These are phyloP conservation scores for Ophthalmotilapia sp. DNA, from an alignment of 2,113 vertebrate species.

Conservation along the genomic window DNA sequence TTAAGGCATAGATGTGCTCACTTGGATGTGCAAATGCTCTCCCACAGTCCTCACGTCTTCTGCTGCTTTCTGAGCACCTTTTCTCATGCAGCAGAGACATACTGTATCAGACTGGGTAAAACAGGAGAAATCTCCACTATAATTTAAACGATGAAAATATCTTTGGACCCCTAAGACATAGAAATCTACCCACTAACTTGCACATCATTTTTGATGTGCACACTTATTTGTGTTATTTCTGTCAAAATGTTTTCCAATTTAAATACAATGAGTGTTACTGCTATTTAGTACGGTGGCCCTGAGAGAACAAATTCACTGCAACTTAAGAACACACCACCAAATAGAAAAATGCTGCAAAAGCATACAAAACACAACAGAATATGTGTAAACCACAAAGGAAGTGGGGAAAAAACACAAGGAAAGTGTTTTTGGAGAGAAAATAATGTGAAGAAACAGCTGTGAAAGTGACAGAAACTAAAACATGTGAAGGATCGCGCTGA, in stretches of 20 bases:
- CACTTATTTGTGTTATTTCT: not conserved
- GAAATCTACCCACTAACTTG: not conserved
- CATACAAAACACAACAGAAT: not conserved
- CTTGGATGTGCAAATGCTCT: constrained; percentile 19
- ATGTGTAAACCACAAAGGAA: not conserved
- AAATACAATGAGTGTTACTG: not conserved
- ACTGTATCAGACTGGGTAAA: not conserved
- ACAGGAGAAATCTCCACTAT: not conserved
- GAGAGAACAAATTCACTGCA: not conserved
- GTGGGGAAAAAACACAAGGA: not conserved
- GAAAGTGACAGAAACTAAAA: not conserved
- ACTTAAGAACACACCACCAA: not conserved
- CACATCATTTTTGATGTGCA: not conserved
- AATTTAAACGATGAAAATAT: not conserved
- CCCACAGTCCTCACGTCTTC: not conserved
- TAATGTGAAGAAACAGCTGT: not conserved
- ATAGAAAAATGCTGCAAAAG: not conserved
- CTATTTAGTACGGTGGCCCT: not conserved
- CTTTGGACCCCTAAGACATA: not conserved
- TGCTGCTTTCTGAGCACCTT: not conserved
- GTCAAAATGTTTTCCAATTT: not conserved
- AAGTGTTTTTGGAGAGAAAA: not conserved
- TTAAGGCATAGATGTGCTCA: constrained; percentile 14
- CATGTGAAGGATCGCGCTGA: not conserved
- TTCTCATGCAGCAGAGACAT: not conserved